Conservation (phyloP, 2,888 invertebrate species). For the Stratiomys singularior region DNA sequence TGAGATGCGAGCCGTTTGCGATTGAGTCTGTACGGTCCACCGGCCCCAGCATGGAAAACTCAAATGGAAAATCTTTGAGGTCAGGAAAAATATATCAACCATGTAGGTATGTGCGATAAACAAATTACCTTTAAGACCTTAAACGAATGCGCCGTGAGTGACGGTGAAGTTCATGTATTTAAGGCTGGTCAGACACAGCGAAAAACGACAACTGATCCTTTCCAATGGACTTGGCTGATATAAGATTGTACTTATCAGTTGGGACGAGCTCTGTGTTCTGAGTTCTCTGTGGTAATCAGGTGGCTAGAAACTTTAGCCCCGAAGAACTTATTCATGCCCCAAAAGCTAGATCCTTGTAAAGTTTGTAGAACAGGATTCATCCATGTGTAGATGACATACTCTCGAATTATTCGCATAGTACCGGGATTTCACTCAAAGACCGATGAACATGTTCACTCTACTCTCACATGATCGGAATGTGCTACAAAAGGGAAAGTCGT, state of each 20-base stretch:
- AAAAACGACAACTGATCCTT: too few relatives aligned
- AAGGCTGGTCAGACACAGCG: background rate
- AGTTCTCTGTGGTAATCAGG: too few relatives aligned
- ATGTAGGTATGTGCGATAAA: slow-evolving; percentile 45
- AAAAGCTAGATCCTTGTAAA: too few relatives aligned
- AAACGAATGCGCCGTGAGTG: background rate
- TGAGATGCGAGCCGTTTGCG: background rate
- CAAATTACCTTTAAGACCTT: slow-evolving; percentile 37
- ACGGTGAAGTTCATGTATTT: background rate
- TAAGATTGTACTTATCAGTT: too few relatives aligned
- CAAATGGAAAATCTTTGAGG: slow-evolving; percentile 14
- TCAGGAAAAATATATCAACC: slow-evolving; percentile 42
- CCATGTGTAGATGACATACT: background rate
- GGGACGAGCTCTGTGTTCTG: too few relatives aligned
- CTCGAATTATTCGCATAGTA: background rate
- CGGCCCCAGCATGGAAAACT: background rate
- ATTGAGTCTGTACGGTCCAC: background rate
- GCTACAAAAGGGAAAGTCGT: slow-evolving; percentile 43
- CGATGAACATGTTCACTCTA: background rate
- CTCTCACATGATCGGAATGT: slow-evolving; percentile 16
- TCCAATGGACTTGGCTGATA: too few relatives aligned
- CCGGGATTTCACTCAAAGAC: background rate
- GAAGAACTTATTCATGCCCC: too few relatives aligned
- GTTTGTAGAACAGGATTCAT: too few relatives aligned
- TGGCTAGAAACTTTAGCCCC: too few relatives aligned